These are phyloP conservation scores for Amyelois transitella DNA, from an alignment of 1,140 invertebrate species.

Conservation along the genomic window DNA sequence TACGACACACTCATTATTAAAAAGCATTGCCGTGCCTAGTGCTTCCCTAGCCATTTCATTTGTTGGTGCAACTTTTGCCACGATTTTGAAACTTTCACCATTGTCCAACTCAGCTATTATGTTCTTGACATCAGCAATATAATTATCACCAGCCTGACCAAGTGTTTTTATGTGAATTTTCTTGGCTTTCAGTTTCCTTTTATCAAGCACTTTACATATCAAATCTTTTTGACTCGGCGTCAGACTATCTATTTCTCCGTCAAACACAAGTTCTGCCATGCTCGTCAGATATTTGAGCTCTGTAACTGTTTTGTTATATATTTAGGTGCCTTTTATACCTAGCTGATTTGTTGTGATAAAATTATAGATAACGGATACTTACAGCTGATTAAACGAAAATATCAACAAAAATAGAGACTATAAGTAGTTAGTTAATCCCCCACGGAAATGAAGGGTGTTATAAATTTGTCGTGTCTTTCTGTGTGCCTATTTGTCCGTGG, in stretches of 20 bases:
- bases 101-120: slow-evolving; percentile 13
- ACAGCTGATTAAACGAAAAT: too few species aligned
- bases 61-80: slow-evolving; percentile 13
- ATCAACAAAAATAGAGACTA: too few species aligned
- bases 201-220: slow-evolving; percentile 20
- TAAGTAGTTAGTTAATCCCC: too few species aligned
- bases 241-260: slow-evolving; percentile 18
- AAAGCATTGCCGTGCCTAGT: slow-evolving; percentile 4
- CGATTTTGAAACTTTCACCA: slow-evolving; percentile 15
- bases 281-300: neutral
- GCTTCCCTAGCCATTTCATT: neutral
- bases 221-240: slow-evolving; percentile 22
- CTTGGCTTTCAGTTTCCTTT: slow-evolving; percentile 18
- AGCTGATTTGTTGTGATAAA: too few species aligned
- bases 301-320: too few species aligned
- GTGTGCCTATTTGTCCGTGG: too few species aligned
- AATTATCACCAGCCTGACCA: slow-evolving; percentile 35
- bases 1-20: slow-evolving; percentile 38
- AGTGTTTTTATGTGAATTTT: slow-evolving; percentile 21
- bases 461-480: too few species aligned
- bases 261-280: slow-evolving; percentile 17
- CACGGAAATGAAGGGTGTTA: too few species aligned
- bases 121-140: slow-evolving; percentile 19
- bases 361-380: too few species aligned
- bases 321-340: too few species aligned